These are phyloP conservation scores for Tanypteryx hageni DNA, from an alignment of 2,888 invertebrate genomes.

Conservation along the genomic window DNA sequence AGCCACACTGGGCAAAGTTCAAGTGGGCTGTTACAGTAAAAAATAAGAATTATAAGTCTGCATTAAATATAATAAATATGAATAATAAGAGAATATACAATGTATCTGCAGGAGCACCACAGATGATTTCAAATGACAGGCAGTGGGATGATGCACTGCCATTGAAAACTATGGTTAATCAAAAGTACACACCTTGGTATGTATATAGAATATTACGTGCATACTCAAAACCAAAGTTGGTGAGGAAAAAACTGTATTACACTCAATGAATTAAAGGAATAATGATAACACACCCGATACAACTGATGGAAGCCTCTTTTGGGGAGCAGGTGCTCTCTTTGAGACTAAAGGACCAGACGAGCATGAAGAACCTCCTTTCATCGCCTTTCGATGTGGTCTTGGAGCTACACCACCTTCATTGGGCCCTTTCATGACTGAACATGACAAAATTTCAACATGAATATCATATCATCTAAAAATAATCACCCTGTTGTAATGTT, in stretches of 20 bases:
- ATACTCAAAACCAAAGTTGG: not conserved
- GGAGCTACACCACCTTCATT: slow-evolving; percentile 3
- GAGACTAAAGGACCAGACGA: not conserved
- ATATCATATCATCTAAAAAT: too few relatives aligned
- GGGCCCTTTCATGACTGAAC: slow-evolving; percentile 46
- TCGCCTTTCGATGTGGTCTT: not conserved
- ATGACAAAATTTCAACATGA: not conserved
- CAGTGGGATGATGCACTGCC: not conserved
- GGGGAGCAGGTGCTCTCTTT: slow-evolving; percentile 33
- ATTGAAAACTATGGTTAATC: slow-evolving; percentile 72
- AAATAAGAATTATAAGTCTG: too few relatives aligned
- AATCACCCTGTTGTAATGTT: too few relatives aligned
- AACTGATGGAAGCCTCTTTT: slow-evolving; percentile 34
- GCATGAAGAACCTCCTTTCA: slow-evolving; percentile 26
- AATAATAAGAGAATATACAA: too few relatives aligned
- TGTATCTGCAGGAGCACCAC: too few relatives aligned
- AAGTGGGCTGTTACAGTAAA: too few relatives aligned
- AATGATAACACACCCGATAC: not conserved
- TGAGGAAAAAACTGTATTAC: not conserved
- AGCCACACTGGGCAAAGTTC: too few relatives aligned
- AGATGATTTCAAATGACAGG: too few relatives aligned
- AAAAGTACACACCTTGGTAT: slow-evolving; percentile 69
- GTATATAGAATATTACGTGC: not conserved
- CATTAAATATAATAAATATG: too few relatives aligned
- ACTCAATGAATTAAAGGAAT: not conserved